These are phyloP conservation scores for Julus scandinavius DNA, from an alignment of 2,888 invertebrate species.

Conservation along the genomic window DNA sequence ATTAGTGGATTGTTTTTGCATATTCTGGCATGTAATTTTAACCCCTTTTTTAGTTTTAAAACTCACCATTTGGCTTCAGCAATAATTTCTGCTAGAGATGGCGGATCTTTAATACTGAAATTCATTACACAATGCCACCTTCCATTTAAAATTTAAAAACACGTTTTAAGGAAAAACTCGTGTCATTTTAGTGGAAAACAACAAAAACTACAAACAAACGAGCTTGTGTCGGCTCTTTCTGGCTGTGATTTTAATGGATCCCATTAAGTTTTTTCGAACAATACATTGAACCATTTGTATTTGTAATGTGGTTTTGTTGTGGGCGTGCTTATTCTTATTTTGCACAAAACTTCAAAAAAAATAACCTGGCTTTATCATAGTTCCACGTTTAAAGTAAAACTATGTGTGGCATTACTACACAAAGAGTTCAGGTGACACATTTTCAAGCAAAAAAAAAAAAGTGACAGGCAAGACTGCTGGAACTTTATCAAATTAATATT, in stretches of 20 bases:
- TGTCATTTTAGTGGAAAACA: neutral
- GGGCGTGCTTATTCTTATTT: neutral
- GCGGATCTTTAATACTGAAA: neutral
- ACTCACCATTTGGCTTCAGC: neutral
- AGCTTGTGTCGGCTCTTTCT: neutral
- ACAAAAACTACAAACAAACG: neutral
- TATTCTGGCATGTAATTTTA: neutral
- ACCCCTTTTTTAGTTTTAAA: neutral
- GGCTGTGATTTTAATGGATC: constrained; percentile 37
- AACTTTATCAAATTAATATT: no score
- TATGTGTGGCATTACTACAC: no score
- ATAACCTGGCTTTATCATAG: neutral
- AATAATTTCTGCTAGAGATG: neutral
- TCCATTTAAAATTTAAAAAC: neutral
- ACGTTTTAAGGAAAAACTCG: neutral
- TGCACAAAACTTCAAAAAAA: neutral
- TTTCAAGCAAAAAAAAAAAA: no score
- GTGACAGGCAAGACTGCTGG: no score
- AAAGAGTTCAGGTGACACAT: no score
- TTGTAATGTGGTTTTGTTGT: neutral
- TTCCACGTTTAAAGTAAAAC: neutral
- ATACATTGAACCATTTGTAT: neutral
- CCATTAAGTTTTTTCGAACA: neutral
- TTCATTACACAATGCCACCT: neutral
- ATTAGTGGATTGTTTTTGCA: constrained; percentile 28